Evolutionary conservation across 1,140 invertebrate genomes (phyloP), one percentile per base, ranked within the genome.

Genomic region (Helicoverpa zea): DNA sequence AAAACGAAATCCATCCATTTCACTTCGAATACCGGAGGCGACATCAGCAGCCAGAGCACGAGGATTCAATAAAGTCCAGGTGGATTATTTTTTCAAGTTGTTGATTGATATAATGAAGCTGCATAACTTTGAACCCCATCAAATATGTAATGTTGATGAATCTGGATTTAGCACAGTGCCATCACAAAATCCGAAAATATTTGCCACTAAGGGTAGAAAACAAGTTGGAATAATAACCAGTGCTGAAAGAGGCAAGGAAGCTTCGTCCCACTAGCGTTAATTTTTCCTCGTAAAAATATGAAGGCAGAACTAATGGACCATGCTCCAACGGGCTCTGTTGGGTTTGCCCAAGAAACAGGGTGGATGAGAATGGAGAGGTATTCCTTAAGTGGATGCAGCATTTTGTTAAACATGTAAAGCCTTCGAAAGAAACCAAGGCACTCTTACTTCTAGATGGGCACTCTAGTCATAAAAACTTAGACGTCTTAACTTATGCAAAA

Each of bases 141-240:
- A 23, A 47, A 75, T 75, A 3, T 75, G 13, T 12, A 75, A 75
- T 59, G 23, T 18, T 10, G 54, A 75, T 12, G 72, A 75, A 16
- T n/a, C 72, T 2, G 35, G 72, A 10, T 3, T 59, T 2, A 12
- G 11, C 3, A 59, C 54, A 12, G 72, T 75, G 0, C 72, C 29
- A 10, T 47, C 43, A n/a, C 14, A 7, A 12, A 23, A 23, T 23
- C 30, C 13, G 3, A 75, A 75, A 61, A 43, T 75, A 2, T 18
- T 58, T 9, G 72, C 16, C 3, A 16, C 54, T 3, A 59, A 18
- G 7, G 56, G 72, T 1, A 75, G 61, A 68, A 82, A 83, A 73
- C 83, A 83, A 81, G 81, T 86, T 9, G 81, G 85, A 9, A 72
- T 47, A 13, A 52, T 84, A n/a, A 79, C 83, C 49, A 83, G 80